phyloP scores from a whole-genome alignment of 2,113 vertebrate genomes.

The Dasypus novemcinctus region DNA sequence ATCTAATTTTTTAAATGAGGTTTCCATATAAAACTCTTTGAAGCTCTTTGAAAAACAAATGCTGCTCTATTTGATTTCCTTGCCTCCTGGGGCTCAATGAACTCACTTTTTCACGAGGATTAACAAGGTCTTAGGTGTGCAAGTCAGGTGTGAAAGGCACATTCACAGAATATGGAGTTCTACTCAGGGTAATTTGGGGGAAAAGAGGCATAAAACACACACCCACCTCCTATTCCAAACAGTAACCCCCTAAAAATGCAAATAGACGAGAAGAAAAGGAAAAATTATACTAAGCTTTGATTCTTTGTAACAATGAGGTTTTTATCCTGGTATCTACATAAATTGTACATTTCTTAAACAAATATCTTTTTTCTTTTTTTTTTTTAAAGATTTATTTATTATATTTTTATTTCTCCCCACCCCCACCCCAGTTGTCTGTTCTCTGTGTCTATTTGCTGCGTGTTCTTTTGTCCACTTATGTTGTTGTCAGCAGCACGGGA shows the following conservation, averaged over 20 bases:
- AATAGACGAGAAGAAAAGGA: not conserved
- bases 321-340: not conserved
- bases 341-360: not conserved
- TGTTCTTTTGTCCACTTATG: too few species aligned
- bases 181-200: not conserved
- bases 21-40: constrained; percentile 10
- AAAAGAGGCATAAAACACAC: not conserved
- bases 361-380: not conserved
- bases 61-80: not conserved
- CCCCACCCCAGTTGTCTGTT: too few species aligned
- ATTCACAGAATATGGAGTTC: not conserved
- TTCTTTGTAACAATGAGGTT: not conserved
- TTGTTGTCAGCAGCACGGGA: too few species aligned
- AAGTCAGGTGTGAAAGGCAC: not conserved
- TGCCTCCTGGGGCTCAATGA: not conserved
- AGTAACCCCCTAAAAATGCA: not conserved
- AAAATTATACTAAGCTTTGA: not conserved
- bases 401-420: too few species aligned
- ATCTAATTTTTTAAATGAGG: not conserved
- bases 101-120: not conserved
- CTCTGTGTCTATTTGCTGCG: too few species aligned
- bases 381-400: too few species aligned
- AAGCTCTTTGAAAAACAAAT: not conserved
- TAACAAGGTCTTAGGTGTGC: not conserved
- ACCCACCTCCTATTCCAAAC: not conserved